Conservation (phyloP, 2,797 vertebrate species). For the Picus viridis region DNA sequence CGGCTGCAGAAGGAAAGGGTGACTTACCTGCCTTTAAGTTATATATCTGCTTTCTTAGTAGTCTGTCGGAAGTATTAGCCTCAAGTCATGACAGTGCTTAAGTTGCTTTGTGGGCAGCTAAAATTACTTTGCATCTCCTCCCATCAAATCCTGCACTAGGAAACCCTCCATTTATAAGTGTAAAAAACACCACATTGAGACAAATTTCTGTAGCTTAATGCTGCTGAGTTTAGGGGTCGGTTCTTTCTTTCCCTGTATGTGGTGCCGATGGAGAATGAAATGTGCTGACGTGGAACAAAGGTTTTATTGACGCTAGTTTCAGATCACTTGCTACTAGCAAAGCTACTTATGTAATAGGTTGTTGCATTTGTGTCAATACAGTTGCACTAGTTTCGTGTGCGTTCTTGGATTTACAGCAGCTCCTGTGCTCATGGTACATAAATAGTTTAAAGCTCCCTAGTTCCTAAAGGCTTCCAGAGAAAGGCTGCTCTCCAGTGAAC, state of each 20-base stretch:
- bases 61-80: background rate
- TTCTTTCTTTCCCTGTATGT: background rate
- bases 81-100: background rate
- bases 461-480: conserved; percentile 3
- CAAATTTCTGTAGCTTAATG: background rate
- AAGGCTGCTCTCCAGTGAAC: background rate
- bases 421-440: background rate
- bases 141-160: background rate
- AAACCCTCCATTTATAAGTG: background rate
- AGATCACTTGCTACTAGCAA: background rate
- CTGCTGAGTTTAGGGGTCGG: background rate
- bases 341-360: background rate
- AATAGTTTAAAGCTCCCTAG: background rate
- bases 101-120: background rate
- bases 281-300: background rate
- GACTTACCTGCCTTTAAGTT: background rate
- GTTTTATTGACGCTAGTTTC: background rate
- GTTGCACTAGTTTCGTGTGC: background rate
- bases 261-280: background rate
- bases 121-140: background rate
- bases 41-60: background rate
- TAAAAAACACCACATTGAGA: background rate
- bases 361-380: background rate
- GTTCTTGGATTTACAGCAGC: background rate
- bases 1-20: background rate